Evolutionary conservation across 2,797 vertebrate genomes (phyloP).

Genomic region (Avahi laniger): DNA sequence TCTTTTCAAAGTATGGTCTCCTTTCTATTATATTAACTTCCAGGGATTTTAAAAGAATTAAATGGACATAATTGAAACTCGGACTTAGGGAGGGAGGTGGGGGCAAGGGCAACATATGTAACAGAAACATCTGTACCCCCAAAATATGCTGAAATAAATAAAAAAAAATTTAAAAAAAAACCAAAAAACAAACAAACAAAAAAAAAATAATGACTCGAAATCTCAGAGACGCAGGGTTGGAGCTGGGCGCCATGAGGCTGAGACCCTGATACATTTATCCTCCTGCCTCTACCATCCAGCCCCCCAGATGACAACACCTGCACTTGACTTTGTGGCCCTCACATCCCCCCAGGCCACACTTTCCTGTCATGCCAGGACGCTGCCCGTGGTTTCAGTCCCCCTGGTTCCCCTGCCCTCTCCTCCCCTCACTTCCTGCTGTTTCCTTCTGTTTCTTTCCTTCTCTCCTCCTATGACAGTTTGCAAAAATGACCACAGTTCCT

Average conservation of each 20-base stretch:
- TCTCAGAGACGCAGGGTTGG: background rate
- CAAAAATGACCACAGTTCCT: background rate
- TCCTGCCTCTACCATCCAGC: background rate
- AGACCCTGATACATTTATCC: rapidly evolving
- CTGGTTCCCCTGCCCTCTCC: background rate
- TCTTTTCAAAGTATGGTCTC: too few relatives aligned
- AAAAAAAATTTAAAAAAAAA: too few relatives aligned
- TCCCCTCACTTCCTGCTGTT: background rate
- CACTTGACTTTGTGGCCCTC: background rate
- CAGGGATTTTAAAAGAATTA: too few relatives aligned
- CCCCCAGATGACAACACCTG: background rate
- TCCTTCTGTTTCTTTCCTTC: background rate
- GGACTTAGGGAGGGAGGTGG: too few relatives aligned
- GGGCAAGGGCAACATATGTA: too few relatives aligned
- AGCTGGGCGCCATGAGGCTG: background rate
- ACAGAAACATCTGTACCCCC: too few relatives aligned
- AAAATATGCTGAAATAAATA: too few relatives aligned
- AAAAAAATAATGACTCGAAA: too few relatives aligned
- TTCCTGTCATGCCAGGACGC: background rate
- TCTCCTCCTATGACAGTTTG: background rate
- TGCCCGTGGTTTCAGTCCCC: background rate
- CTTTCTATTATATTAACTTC: too few relatives aligned
- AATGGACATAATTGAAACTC: too few relatives aligned
- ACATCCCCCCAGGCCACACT: background rate
- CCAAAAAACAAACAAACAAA: too few relatives aligned